These are phyloP conservation scores for Callaeas wilsoni DNA, from an alignment of 2,113 vertebrate genomes.

Conservation along the genomic window DNA sequence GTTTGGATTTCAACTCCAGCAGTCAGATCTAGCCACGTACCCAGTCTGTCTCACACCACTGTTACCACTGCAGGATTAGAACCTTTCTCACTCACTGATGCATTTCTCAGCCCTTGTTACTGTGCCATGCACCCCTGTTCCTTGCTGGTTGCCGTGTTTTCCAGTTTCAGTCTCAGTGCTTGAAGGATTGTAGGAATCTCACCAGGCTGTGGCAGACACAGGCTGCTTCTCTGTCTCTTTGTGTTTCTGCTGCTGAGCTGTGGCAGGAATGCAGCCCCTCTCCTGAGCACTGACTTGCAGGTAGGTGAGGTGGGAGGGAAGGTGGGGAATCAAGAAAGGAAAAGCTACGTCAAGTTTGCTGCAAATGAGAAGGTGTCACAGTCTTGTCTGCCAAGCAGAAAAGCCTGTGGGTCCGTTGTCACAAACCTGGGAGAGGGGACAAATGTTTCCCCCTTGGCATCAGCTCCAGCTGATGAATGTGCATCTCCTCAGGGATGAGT, in stretches of 20 bases:
- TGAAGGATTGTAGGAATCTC: neutral
- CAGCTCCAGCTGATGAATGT: neutral
- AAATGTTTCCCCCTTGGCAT: neutral
- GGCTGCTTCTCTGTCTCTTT: neutral
- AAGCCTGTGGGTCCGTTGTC: neutral
- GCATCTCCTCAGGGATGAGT: neutral
- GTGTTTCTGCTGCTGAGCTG: neutral
- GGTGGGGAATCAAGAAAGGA: neutral
- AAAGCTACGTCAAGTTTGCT: neutral
- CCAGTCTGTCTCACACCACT: neutral
- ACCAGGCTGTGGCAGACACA: neutral
- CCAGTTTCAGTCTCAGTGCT: neutral
- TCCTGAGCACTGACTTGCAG: accelerated
- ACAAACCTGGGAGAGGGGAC: neutral
- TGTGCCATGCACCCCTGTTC: neutral
- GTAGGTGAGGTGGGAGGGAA: neutral
- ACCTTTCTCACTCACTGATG: neutral
- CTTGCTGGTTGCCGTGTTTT: neutral
- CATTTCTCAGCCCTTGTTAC: neutral
- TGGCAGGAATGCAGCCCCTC: neutral
- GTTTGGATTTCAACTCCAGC: neutral
- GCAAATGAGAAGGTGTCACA: neutral
- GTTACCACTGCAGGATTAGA: neutral
- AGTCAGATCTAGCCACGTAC: neutral
- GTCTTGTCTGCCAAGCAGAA: neutral